A percentile compares a stretch with the other conserved stretches of the same genome.
Evolutionary conservation across 1,140 invertebrate species (phyloP).

Genomic region (Brachionus manjavacas): DNA sequence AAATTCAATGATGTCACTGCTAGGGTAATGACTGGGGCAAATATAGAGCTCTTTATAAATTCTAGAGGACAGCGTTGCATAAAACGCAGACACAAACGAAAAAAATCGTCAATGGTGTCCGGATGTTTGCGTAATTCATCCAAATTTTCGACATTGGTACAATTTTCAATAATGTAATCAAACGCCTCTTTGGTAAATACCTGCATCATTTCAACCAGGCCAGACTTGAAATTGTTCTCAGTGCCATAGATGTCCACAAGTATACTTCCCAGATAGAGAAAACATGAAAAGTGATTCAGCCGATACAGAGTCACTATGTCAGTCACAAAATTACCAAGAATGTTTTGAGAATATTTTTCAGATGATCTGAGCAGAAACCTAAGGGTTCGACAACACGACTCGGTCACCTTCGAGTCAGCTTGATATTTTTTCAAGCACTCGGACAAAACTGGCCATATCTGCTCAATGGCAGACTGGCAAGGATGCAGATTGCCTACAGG

Average conservation of each 20-base stretch:
- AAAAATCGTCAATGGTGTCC: constrained; percentile 94
- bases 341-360: constrained; percentile 18
- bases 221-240: constrained; percentile 66
- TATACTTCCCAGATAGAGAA: constrained; percentile 87
- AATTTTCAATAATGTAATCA: constrained; percentile 74
- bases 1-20: constrained; percentile 73
- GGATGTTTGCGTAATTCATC: constrained; percentile 81
- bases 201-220: constrained; percentile 75
- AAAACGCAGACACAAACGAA: constrained; percentile 80
- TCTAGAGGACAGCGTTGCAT: constrained; percentile 74
- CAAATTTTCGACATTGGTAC: constrained; percentile 70
- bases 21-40: constrained; percentile 73
- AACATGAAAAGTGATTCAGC: constrained; percentile 79
- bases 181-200: constrained; percentile 47
- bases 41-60: constrained; percentile 70
- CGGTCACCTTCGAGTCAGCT: constrained; percentile 77
- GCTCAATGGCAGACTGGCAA: constrained; percentile 70
- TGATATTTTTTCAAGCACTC: constrained; percentile 72
- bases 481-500: constrained; percentile 63
- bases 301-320: constrained; percentile 75
- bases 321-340: background rate
- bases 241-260: constrained; percentile 86
- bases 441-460: constrained; percentile 77
- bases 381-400: constrained; percentile 71
- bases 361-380: background rate